phyloP scores from a whole-genome alignment of 1,140 invertebrate genomes.

The Penaeus indicus region DNA sequence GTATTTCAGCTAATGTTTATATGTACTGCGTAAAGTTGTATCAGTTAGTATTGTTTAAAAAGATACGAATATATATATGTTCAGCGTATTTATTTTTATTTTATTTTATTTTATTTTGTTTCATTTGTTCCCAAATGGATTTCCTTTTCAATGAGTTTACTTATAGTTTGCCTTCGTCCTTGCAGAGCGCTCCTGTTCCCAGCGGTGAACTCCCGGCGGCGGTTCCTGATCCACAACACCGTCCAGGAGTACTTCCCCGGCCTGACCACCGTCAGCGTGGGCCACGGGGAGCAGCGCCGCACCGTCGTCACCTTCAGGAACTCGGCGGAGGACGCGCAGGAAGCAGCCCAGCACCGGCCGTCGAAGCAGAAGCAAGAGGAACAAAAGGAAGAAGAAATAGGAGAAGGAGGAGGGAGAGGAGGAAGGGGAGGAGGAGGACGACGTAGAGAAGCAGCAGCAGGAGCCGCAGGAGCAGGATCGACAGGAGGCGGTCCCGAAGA shows the following conservation, averaged over 20 bases:
- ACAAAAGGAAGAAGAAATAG: too few relatives aligned
- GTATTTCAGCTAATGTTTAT: too few relatives aligned
- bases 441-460: neutral
- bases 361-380: too few relatives aligned
- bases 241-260: slow-evolving; percentile 51
- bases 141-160: neutral
- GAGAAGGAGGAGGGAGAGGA: too few relatives aligned
- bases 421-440: too few relatives aligned
- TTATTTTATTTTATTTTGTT: neutral
- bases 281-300: slow-evolving; percentile 52
- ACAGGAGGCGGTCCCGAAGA: too few relatives aligned
- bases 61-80: too few relatives aligned
- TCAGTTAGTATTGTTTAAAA: too few relatives aligned
- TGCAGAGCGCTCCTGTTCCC: slow-evolving; percentile 57
- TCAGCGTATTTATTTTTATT: too few relatives aligned
- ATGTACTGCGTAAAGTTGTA: too few relatives aligned
- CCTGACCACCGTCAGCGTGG: slow-evolving; percentile 51
- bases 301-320: slow-evolving; percentile 52
- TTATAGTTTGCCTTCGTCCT: neutral
- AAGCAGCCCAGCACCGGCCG: too few relatives aligned
- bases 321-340: too few relatives aligned
- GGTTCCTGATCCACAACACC: slow-evolving; percentile 56
- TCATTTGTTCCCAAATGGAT: neutral
- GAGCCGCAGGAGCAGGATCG: neutral
- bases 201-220: slow-evolving; percentile 48